phyloP scores from a whole-genome alignment of 1,140 invertebrate genomes.

The Drosophila pruinosa region DNA sequence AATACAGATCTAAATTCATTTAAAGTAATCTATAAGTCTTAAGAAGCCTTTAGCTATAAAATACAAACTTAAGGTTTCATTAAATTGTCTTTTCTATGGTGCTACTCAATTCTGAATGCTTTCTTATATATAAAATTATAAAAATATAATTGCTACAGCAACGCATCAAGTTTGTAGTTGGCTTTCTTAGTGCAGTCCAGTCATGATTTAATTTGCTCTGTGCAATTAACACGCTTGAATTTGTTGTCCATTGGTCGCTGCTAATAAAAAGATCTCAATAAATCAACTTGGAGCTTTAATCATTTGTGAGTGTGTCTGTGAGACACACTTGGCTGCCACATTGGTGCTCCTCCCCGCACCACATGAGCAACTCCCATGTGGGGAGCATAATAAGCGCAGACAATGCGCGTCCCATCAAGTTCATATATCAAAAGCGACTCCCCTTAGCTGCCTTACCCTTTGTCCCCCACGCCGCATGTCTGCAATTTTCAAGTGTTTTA shows the following conservation, averaged over 20 bases:
- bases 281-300: slow-evolving; percentile 52
- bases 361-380: background rate
- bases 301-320: slow-evolving; percentile 1
- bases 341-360: background rate
- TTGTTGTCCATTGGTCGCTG: slow-evolving; percentile 7
- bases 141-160: no score
- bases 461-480: slow-evolving; percentile 45
- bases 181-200: no score
- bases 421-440: slow-evolving; percentile 69
- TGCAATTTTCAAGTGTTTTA: slow-evolving; percentile 70
- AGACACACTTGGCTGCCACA: slow-evolving; percentile 16
- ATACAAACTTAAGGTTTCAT: no score
- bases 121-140: no score
- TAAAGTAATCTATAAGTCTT: no score
- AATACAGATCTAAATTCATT: no score
- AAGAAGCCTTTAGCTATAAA: no score
- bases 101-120: no score
- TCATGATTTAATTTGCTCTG: background rate
- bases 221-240: slow-evolving; percentile 4
- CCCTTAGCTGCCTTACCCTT: no score
- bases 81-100: no score
- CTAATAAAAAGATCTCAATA: slow-evolving; percentile 70
- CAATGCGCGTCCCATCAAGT: slow-evolving; percentile 70
- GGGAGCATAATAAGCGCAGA: slow-evolving; percentile 64
- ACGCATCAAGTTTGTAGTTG: no score